Base-by-base conservation (phyloP, 1,140 invertebrate species). In the Cecropterus lyciades region DNA sequence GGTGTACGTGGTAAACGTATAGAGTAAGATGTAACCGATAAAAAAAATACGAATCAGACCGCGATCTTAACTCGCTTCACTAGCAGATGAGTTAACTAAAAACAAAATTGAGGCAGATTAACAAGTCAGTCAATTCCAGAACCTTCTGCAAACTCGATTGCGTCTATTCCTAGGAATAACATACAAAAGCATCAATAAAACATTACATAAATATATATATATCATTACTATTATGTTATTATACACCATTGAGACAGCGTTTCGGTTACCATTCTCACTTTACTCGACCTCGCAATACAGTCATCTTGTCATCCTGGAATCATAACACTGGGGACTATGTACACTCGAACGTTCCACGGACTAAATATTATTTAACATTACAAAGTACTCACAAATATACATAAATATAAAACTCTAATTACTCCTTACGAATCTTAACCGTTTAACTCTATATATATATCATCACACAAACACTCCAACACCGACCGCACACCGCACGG, bases 241-340 rank as follows among this genome's bases (percentile, higher is more conserved):
- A 55, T 69, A 67, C 71, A 73, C 46, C 48, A 74, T 66, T 68
- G 78, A 75, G 70, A 79, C 72, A 75, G 43, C 56, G 11, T 49
- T 49, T 60, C 57, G 45, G 45, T 49, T 33, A 37, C 20, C 45
- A 57, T 52, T 43, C 43, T 40, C 53, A 57, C 49, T 17, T 24
- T 27, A 51, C 40, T 43, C 56, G 42, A 3, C 56, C 15, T 15
- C 49, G 13, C 14, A 27, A 59, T 17, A 56, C 55, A 49, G 14
- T 51, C 42, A 73, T 74, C 67, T 73, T 73, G 73, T 78, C 76
- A 72, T 65, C 56, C 72, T 79, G 69, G 71, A 76, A 78, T 89
- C 85, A 89, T 84, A 87, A 90, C 84, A 84, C 84, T 79, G 82
- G 82, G 65, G 73, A 73, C 82, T 89, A 89, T 89, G 57, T 87